Evolutionary conservation across 2,888 invertebrate species (phyloP), one percentile per base, ranked within the genome.

Genomic region (Pammene fasciana): DNA sequence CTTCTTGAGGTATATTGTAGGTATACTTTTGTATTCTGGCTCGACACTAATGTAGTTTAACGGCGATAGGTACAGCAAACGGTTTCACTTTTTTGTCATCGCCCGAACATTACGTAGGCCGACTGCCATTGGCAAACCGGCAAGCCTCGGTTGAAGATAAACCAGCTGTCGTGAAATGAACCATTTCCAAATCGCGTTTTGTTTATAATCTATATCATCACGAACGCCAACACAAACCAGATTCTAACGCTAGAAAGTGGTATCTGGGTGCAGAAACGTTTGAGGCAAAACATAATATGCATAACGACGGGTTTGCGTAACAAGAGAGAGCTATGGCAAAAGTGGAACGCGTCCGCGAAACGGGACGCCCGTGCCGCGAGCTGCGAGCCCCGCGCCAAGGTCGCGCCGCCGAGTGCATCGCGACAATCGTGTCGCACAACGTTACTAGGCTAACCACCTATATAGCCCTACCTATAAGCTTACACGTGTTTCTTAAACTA

Each of bases 281-380:
- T 88, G 85, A 87, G 80, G 83, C 83, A 85, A 84, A 86, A 84
- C 90, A 88, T 91, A 91, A 90, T 87, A 90, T 88, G 87, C 90
- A 90, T 90, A 90, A 91, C 89, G 89, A 83, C 86, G 86, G 82
- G 86, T 90, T 92, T 92, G 91, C 92, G 92, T 90, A 92, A 92
- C 86, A 88, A 91, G 91, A 92, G 91, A 92, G 91, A 92, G 91
- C 88, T 87, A 83, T 71, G 81, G 82, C 82, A 80, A 84, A 90
- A 91, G 90, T 91, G 78, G 92, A 90, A 90, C 90, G 85, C 85
- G 87, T 82, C 88, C 88, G 88, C 88, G 84, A 90, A 89, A 87
- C 88, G 78, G 83, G 81, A 83, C 85, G 84, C 82, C 82, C 77
- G 79, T 77, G 74, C 78, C 71, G 78, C 78, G 81, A 84, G 74